phyloP scores from a whole-genome alignment of 2,113 vertebrate species.

The Psittacula cyanocephala region DNA sequence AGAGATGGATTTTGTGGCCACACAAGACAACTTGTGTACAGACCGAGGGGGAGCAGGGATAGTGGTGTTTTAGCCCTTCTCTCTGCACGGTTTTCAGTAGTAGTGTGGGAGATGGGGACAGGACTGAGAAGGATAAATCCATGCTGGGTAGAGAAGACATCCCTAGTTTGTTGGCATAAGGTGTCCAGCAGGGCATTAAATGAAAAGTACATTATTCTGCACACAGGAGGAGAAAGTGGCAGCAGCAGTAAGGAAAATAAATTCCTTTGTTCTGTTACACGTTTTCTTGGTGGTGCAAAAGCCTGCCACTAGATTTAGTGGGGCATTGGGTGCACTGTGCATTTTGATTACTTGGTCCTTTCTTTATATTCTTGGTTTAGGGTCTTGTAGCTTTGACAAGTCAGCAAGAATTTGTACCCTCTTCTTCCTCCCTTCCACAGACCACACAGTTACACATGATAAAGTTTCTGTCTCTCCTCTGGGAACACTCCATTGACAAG shows the following conservation, averaged over 20 bases:
- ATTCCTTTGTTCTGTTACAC: not conserved
- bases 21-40: not conserved
- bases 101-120: not conserved
- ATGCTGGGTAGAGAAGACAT: not conserved
- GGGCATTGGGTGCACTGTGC: not conserved
- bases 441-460: not conserved
- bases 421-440: not conserved
- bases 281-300: not conserved
- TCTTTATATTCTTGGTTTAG: not conserved
- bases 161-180: not conserved
- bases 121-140: not conserved
- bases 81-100: not conserved
- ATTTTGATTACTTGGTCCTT: not conserved
- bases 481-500: not conserved
- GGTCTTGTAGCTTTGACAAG: not conserved
- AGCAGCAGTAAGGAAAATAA: not conserved
- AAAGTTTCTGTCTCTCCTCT: not conserved
- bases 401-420: not conserved
- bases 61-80: not conserved
- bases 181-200: not conserved
- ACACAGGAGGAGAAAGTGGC: not conserved
- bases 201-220: not conserved
- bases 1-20: not conserved
- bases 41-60: accelerated
- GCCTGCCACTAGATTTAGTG: not conserved